Evolutionary conservation across 2,888 invertebrate species (phyloP).

Genomic region (Teleiodes luculella): DNA sequence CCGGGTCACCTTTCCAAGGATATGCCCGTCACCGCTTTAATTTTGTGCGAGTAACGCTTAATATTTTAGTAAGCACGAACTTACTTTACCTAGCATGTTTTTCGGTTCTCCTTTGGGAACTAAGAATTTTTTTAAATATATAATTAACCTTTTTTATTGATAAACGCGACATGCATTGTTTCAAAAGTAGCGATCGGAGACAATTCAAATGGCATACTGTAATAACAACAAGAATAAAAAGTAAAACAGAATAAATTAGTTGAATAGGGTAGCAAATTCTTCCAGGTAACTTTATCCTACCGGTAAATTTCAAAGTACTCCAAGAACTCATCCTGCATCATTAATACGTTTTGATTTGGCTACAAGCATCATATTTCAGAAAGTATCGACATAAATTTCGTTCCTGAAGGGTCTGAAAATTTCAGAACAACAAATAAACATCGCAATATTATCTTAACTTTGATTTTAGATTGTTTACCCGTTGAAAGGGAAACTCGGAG

Average conservation of each 20-base stretch:
- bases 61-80: not conserved
- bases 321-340: no score
- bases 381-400: not conserved
- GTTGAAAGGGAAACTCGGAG: slow-evolving; percentile 1
- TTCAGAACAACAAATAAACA: not conserved
- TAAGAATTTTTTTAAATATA: not conserved
- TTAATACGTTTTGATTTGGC: no score
- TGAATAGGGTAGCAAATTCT: no score
- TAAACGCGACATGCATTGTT: no score
- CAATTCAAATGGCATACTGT: no score
- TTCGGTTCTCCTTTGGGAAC: not conserved
- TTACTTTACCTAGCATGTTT: not conserved
- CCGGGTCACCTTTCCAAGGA: not conserved
- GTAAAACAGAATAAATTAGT: no score
- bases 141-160: no score
- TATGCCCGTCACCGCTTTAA: not conserved
- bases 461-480: not conserved
- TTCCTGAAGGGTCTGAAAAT: not conserved
- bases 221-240: no score
- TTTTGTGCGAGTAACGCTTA: not conserved
- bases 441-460: not conserved
- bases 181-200: no score
- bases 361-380: not conserved
- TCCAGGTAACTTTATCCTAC: not conserved
- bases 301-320: no score